phyloP scores from a whole-genome alignment of 2,113 vertebrate species.

The Dasyornis broadbenti region DNA sequence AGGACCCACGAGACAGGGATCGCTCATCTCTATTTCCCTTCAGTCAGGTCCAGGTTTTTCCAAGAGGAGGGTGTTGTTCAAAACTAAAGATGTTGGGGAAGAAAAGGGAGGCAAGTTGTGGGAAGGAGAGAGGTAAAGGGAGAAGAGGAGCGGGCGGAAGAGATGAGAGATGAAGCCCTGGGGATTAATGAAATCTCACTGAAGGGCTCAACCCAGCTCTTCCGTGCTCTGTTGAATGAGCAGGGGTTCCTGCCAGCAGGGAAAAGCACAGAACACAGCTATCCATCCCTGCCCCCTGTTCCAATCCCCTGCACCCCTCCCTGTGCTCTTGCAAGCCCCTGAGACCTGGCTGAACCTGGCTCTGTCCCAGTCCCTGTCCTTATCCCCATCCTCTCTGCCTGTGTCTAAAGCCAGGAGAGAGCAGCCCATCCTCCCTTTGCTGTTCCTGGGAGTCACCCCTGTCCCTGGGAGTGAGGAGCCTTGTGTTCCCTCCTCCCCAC shows the following conservation, averaged over 20 bases:
- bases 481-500: not conserved
- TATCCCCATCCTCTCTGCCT: not conserved
- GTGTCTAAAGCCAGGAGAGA: not conserved
- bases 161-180: not conserved
- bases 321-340: not conserved
- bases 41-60: not conserved
- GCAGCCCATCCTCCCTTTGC: not conserved
- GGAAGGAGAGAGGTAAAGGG: not conserved
- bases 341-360: not conserved
- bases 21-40: not conserved
- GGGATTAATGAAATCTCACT: not conserved
- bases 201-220: not conserved
- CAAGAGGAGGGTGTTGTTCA: not conserved
- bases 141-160: not conserved
- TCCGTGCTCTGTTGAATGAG: rapidly evolving
- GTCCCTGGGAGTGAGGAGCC: not conserved
- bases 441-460: not conserved
- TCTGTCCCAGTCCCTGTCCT: not conserved
- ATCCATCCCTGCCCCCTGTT: not conserved
- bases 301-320: not conserved
- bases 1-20: not conserved
- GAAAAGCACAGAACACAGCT: not conserved
- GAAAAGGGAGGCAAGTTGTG: not conserved
- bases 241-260: not conserved
- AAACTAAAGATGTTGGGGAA: not conserved